Percentiles rank a stretch among this genome's conserved stretches.
Evolutionary conservation across 2,888 invertebrate genomes (phyloP).

Genomic region (Neoascia interrupta): DNA sequence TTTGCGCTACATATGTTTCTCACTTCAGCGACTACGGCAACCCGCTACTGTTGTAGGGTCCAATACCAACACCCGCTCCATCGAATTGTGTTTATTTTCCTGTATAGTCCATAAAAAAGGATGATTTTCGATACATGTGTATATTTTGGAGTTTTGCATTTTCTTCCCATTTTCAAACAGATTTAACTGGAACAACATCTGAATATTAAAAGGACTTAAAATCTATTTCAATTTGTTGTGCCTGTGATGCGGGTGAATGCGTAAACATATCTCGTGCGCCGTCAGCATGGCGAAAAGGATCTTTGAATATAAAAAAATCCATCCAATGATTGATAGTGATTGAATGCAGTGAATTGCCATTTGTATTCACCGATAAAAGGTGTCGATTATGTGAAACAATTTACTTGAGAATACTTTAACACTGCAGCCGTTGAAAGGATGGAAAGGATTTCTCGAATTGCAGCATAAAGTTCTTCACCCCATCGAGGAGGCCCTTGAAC

Average conservation of each 20-base stretch:
- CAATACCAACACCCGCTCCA: neutral
- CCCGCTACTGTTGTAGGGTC: neutral
- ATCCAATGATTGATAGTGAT: slow-evolving; percentile 43
- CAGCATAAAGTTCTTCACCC: neutral
- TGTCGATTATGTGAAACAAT: slow-evolving; percentile 12
- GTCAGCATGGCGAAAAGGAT: neutral
- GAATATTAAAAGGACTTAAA: slow-evolving; percentile 60
- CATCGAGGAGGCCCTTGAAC: slow-evolving; percentile 29
- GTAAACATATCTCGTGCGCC: neutral
- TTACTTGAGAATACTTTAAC: neutral
- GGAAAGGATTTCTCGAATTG: neutral
- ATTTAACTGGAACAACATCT: slow-evolving; percentile 66
- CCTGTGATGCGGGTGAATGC: slow-evolving; percentile 35
- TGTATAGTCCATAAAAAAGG: slow-evolving; percentile 51
- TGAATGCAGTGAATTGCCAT: slow-evolving; percentile 34
- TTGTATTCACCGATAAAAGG: slow-evolving; percentile 16
- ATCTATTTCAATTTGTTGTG: slow-evolving; percentile 66
- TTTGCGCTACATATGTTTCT: slow-evolving; percentile 17
- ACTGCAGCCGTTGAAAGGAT: neutral
- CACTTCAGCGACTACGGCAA: neutral
- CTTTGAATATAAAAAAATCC: slow-evolving; percentile 25
- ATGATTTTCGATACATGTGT: slow-evolving; percentile 52
- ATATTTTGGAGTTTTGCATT: slow-evolving; percentile 52
- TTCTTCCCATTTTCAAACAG: slow-evolving; percentile 62
- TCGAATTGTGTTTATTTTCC: neutral